phyloP scores from a whole-genome alignment of 64 coral and sea anemone genomes.

The Porites lutea region DNA sequence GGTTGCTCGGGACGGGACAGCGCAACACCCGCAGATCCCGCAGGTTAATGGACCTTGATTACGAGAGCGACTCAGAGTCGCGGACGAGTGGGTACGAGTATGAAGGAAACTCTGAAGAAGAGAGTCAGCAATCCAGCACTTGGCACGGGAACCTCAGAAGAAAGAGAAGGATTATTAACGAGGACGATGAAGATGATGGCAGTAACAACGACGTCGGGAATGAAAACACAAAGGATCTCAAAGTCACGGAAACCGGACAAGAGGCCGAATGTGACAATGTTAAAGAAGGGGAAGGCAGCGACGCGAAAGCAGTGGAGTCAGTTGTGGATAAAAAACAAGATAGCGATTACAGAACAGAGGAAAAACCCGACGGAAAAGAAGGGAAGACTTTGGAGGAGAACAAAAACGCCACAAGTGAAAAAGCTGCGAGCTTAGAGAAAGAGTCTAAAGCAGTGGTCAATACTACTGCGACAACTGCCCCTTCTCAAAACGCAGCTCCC shows the following conservation, averaged over 20 bases:
- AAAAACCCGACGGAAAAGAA: not conserved
- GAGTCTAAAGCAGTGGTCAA: not conserved
- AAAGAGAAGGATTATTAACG: conserved; percentile 66
- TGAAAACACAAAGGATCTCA: not conserved
- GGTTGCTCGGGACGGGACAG: not conserved
- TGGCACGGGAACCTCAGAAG: conserved; percentile 78
- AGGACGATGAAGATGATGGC: conserved; percentile 45
- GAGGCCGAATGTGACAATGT: not conserved
- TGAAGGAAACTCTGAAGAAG: conserved; percentile 80
- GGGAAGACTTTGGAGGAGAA: not conserved
- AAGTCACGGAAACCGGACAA: not conserved
- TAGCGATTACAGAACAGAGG: not conserved
- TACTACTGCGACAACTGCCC: not conserved
- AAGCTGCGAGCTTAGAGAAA: not conserved
- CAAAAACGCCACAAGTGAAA: not conserved
- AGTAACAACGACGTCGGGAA: conserved; percentile 7
- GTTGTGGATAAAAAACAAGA: not conserved
- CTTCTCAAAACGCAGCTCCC: not conserved
- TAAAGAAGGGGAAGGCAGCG: conserved; percentile 7
- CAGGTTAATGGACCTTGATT: conserved; percentile 85
- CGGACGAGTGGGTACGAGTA: conserved; percentile 81
- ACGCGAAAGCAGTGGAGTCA: not conserved
- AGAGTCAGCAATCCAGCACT: conserved; percentile 38
- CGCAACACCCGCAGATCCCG: conserved; percentile 73
- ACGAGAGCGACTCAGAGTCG: conserved; percentile 86